These are phyloP conservation scores for Pampus argenteus DNA, from an alignment of 2,797 vertebrate genomes.

Conservation along the genomic window DNA sequence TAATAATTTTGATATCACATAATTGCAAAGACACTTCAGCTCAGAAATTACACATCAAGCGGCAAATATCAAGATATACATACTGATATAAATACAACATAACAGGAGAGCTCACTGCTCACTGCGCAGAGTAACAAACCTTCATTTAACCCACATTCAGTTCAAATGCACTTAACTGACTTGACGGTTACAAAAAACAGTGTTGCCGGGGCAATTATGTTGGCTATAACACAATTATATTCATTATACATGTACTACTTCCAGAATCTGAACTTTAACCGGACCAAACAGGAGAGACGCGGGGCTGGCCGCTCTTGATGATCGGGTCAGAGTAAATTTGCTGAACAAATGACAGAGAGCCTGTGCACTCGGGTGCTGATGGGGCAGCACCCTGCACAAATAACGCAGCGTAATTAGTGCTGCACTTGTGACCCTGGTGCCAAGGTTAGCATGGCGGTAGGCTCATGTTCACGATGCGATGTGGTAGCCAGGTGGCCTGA, in stretches of 20 bases:
- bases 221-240: slow-evolving; percentile 75
- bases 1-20: too few relatives aligned
- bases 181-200: slow-evolving; percentile 81
- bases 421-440: slow-evolving; percentile 83
- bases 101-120: background rate
- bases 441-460: slow-evolving; percentile 76
- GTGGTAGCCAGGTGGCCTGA: slow-evolving; percentile 77
- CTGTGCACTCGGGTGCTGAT: slow-evolving; percentile 66
- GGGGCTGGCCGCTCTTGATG: slow-evolving; percentile 19
- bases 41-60: too few relatives aligned
- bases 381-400: slow-evolving; percentile 76
- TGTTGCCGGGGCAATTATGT: slow-evolving; percentile 69
- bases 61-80: too few relatives aligned
- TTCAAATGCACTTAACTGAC: slow-evolving; percentile 63
- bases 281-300: slow-evolving; percentile 24
- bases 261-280: slow-evolving; percentile 73
- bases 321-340: slow-evolving; percentile 74
- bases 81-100: too few relatives aligned
- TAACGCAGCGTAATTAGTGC: slow-evolving; percentile 78
- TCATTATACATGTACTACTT: slow-evolving; percentile 73
- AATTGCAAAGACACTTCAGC: too few relatives aligned
- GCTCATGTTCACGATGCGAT: slow-evolving; percentile 66
- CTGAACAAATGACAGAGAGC: slow-evolving; percentile 69
- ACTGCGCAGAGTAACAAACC: slow-evolving; percentile 12
- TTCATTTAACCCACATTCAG: slow-evolving; percentile 57